phyloP scores from a whole-genome alignment of 2,113 vertebrate genomes.

The Onychorhynchus coronatus region DNA sequence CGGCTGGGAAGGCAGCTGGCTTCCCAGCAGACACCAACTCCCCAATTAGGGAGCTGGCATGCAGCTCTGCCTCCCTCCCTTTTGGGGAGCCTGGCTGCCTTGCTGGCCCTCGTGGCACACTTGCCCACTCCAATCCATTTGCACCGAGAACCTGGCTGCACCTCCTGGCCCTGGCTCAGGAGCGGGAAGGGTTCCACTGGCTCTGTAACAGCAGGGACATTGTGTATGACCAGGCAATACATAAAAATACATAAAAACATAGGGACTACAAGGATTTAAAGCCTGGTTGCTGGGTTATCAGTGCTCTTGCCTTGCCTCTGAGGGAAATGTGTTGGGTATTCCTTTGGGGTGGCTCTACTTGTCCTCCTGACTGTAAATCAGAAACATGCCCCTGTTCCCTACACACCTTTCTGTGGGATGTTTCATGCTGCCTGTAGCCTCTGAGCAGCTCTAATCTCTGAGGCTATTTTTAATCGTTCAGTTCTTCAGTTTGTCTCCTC shows the following conservation, averaged over 20 bases:
- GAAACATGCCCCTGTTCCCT: not conserved
- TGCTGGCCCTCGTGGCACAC: not conserved
- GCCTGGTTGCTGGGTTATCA: not conserved
- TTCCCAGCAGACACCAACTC: constrained; percentile 51
- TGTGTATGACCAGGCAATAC: not conserved
- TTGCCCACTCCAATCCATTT: not conserved
- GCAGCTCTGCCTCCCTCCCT: not conserved
- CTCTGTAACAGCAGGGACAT: not conserved
- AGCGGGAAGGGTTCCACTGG: not conserved
- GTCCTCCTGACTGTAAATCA: not conserved
- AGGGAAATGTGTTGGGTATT: not conserved
- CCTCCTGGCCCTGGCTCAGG: not conserved
- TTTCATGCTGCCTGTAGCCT: not conserved
- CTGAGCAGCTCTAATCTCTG: not conserved
- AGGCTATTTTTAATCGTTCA: not conserved
- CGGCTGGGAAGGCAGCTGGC: constrained; percentile 38
- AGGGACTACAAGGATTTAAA: not conserved
- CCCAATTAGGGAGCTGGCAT: constrained; percentile 60
- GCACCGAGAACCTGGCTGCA: not conserved
- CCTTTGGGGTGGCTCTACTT: not conserved
- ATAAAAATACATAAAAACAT: too few relatives aligned
- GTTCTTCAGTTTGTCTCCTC: not conserved
- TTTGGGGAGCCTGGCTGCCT: constrained; percentile 4
- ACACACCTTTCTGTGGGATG: not conserved
- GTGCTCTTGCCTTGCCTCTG: not conserved